Conservation (phyloP, 2,888 invertebrate species). For the Drosophila fungiperda region DNA sequence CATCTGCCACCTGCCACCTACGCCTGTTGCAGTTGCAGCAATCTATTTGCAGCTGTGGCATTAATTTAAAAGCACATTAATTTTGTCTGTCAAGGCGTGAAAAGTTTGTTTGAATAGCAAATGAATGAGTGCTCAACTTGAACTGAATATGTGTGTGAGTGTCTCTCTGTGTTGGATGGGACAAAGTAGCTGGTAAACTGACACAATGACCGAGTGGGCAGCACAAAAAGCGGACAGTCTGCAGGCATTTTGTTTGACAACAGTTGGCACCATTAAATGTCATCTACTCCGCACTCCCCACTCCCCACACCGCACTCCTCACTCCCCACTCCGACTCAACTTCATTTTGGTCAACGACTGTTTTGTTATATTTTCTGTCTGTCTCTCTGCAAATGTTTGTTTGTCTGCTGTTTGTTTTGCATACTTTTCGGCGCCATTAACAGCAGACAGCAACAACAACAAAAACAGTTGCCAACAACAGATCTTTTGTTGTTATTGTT, state of each 20-base stretch:
- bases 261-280: slow-evolving; percentile 72
- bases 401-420: slow-evolving; percentile 48
- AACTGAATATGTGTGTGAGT: slow-evolving; percentile 11
- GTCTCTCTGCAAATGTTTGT: slow-evolving; percentile 39
- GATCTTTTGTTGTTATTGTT: slow-evolving; percentile 44
- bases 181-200: slow-evolving; percentile 54
- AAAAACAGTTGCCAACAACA: slow-evolving; percentile 8
- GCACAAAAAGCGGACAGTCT: slow-evolving; percentile 14
- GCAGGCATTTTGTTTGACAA: slow-evolving; percentile 61
- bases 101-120: slow-evolving; percentile 23
- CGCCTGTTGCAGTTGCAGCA: slow-evolving; percentile 24
- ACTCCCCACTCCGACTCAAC: slow-evolving; percentile 27
- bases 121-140: slow-evolving; percentile 11
- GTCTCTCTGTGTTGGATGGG: neutral
- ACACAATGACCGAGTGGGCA: slow-evolving; percentile 68
- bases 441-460: slow-evolving; percentile 42
- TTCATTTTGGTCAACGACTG: slow-evolving; percentile 34
- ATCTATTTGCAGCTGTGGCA: slow-evolving; percentile 47
- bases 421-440: slow-evolving; percentile 70
- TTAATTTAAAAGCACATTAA: slow-evolving; percentile 59
- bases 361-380: slow-evolving; percentile 11
- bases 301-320: slow-evolving; percentile 28
- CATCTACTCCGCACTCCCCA: slow-evolving; percentile 53
- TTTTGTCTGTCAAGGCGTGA: slow-evolving; percentile 41
- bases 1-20: neutral